Base-by-base conservation (phyloP, 2,888 invertebrate species). In the Lapara coniferarum region DNA sequence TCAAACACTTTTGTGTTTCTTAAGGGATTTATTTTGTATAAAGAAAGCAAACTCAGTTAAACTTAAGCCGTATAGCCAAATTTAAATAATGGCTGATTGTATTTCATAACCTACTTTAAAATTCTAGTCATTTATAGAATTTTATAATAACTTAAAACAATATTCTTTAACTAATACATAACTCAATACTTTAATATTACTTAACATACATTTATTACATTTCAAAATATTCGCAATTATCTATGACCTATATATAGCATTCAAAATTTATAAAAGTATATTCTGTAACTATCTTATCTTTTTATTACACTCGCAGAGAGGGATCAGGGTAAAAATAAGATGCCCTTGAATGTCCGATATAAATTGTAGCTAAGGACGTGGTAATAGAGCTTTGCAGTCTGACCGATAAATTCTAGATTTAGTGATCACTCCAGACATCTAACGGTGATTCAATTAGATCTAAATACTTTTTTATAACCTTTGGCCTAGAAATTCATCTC, bases 201-300 rank as follows among this genome's bases (percentile, higher is more conserved):
- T 1, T 37, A 37, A 37, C 37, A 37, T 37, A 37, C 7, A 2
- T 3, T 37, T 37, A 8, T 37, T 3, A 37, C 8, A 37, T 37
- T 37, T 37, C 37, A 37, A 37, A 2, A 37, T 37, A 37, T 37
- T 37, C 37, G 37, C 37, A 37, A 37, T 25, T 25, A 6, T 37
- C 37, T 7, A 37, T 8, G 37, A 37, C 37, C 37, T 37, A n/a
- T 37, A 2, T 2, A 16, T 63, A 19, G 19, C 19, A 46, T 63
- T 13, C 14, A 37, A 37, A 37, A 37, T 63, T 63, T 19, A 63
- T 46, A 19, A 49, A 49, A 63, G 19, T 19, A 63, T 49, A 19
- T 63, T 46, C 49, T 49, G 49, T 49, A 13, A 19, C 49, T 19
- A 49, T 63, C 63, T 63, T 63, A 63, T 63, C 63, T 46, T 63